Conservation (phyloP, 1,140 invertebrate genomes). For the Caenorhabditis brenneri region DNA sequence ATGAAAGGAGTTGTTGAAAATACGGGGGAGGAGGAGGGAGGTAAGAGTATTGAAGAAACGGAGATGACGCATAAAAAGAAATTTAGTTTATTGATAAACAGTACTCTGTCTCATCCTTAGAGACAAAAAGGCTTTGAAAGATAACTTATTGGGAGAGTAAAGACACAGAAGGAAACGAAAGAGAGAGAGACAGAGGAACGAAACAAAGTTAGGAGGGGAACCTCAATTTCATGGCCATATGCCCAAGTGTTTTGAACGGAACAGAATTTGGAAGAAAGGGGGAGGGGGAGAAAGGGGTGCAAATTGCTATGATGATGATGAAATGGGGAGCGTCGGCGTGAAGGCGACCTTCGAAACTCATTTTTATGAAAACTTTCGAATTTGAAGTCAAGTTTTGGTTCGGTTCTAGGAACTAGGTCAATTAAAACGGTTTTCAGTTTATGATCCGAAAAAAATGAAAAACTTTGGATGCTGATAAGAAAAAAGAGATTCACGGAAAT, state of each 20-base stretch:
- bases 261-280: not conserved
- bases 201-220: not conserved
- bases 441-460: not conserved
- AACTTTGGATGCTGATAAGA: too few relatives aligned
- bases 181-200: not conserved
- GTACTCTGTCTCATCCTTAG: not conserved
- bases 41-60: not conserved
- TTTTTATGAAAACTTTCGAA: not conserved
- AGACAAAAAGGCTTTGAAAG: not conserved
- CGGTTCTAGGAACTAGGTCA: too few relatives aligned
- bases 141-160: not conserved
- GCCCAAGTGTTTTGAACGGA: not conserved
- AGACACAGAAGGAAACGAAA: not conserved
- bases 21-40: not conserved
- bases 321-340: not conserved
- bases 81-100: not conserved
- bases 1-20: too few relatives aligned
- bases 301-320: slow-evolving; percentile 15
- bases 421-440: not conserved
- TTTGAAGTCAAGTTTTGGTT: too few relatives aligned
- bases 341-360: not conserved
- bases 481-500: too few relatives aligned
- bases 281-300: not conserved
- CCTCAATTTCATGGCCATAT: slow-evolving; percentile 8
- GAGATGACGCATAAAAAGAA: not conserved